Percentiles rank a stretch among this genome's conserved stretches.
Conservation (phyloP, 2,797 vertebrate genomes). For the Syngnathus acus region DNA sequence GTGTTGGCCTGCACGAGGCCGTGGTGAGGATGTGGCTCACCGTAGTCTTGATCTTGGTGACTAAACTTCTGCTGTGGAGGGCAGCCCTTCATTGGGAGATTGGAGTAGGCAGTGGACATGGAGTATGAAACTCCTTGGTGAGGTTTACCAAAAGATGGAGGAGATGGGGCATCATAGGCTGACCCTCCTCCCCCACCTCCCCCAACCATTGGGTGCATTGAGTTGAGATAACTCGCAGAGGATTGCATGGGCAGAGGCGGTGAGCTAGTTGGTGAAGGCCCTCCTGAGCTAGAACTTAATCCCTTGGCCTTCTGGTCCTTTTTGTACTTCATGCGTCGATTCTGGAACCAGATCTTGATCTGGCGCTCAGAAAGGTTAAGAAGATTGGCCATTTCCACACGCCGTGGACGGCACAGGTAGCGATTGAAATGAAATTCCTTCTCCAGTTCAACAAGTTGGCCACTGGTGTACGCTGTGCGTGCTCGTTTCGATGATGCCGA, state of each 20-base stretch:
- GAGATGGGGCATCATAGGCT: conserved; percentile 86
- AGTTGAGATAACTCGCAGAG: conserved; percentile 86
- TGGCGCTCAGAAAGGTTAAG: conserved; percentile 94
- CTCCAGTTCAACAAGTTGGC: conserved; percentile 89
- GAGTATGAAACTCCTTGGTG: conserved; percentile 90
- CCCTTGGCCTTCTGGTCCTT: conserved; percentile 97
- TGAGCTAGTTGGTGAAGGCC: conserved; percentile 87
- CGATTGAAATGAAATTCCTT: conserved; percentile 94
- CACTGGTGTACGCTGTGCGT: conserved; percentile 93
- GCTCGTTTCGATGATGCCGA: conserved; percentile 91
- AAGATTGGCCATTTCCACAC: conserved; percentile 96
- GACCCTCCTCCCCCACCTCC: conserved; percentile 68
- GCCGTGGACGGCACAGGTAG: conserved; percentile 90
- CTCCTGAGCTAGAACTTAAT: conserved; percentile 88
- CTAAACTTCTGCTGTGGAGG: conserved; percentile 87
- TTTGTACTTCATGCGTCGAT: conserved; percentile 96
- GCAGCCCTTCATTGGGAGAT: conserved; percentile 84
- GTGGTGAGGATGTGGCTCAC: conserved; percentile 75
- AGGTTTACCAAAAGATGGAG: conserved; percentile 86
- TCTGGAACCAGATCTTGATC: conserved; percentile 99
- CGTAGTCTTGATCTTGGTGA: conserved; percentile 81
- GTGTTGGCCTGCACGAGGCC: conserved; percentile 82
- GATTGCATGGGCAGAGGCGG: conserved; percentile 91
- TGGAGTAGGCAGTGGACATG: conserved; percentile 86
- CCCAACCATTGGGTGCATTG: conserved; percentile 85